Evolutionary conservation across 2,888 invertebrate genomes (phyloP), one percentile per base, ranked within the genome.

Genomic region (Fragum fragum): DNA sequence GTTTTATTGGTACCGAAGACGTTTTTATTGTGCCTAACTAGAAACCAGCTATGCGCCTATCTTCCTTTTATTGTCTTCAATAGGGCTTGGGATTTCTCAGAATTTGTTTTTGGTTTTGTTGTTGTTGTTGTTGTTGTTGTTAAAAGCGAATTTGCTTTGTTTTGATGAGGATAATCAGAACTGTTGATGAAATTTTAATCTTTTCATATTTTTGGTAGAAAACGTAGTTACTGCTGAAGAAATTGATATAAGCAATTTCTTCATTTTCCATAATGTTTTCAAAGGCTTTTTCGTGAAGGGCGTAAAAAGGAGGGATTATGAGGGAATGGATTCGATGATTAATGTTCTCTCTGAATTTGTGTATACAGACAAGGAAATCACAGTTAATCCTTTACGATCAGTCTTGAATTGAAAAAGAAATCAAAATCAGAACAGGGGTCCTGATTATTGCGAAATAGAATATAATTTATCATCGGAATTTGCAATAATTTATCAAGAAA

Each of bases 21-120:
- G 59, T 70, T 79, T 39, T 55, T 68, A 69, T 53, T 14, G 18
- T 26, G 32, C 21, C 69, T 75, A 73, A 73, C 61, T 61, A 57
- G 36, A 53, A 61, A 26, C 32, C 61, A 61, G 61, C 61, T 14
- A 28, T 61, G 29, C 32, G 14, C n/a, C 28, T 47, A 69, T 47
- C 69, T 39, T 26, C 14, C 16, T 42, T 69, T 69, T 47, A 69
- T 52, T 47, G 52, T 26, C 61, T 26, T 3, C n/a, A 14, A 21
- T 57, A 23, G 57, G 14, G 57, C 23, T 26, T 14, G 23, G 26
- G 21, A 57, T 57, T 16, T 52, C 21, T 21, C n/a, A n/a, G 52
- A n/a, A n/a, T 16, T 52, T 52, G 6, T 5, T 52, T 52, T 52
- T 21, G 3, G 6, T 36, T 36, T 36, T 9, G 3, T 36, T 36